Evolutionary conservation across 2,888 invertebrate species (phyloP).

Genomic region (Heliconius cydno): DNA sequence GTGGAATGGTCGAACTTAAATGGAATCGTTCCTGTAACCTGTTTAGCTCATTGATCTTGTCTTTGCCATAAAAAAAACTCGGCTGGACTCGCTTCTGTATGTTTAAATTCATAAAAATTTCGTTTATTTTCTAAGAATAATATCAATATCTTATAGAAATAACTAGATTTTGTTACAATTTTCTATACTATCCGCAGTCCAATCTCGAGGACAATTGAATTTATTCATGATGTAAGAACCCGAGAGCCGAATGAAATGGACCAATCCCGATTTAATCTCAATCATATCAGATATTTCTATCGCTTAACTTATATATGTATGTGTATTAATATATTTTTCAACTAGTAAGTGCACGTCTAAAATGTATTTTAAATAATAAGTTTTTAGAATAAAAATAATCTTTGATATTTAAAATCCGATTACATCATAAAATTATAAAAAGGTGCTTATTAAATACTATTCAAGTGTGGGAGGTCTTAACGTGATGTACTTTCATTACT

Average conservation of each 20-base stretch:
- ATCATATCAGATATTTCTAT: slow-evolving; percentile 40
- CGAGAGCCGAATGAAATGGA: slow-evolving; percentile 40
- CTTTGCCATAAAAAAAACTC: too few relatives aligned
- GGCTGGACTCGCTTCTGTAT: too few relatives aligned
- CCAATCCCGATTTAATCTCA: slow-evolving; percentile 43
- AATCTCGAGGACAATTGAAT: slow-evolving; percentile 37
- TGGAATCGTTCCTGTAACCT: too few relatives aligned
- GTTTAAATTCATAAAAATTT: too few relatives aligned
- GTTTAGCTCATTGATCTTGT: too few relatives aligned
- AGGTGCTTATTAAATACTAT: too few relatives aligned
- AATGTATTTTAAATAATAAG: too few relatives aligned
- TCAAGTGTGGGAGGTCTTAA: too few relatives aligned
- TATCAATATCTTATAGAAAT: neutral
- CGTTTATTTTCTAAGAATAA: neutral
- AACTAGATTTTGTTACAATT: neutral
- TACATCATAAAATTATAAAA: neutral
- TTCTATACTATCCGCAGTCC: slow-evolving; percentile 15
- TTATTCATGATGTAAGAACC: slow-evolving; percentile 39
- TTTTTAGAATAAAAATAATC: too few relatives aligned
- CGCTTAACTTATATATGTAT: slow-evolving; percentile 37
- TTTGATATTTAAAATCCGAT: neutral
- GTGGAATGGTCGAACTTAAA: too few relatives aligned
- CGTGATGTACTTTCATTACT: too few relatives aligned
- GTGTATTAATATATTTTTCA: neutral
- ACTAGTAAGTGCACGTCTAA: neutral